Evolutionary conservation across 2,888 invertebrate species (phyloP).

Genomic region (Sesia bembeciformis): DNA sequence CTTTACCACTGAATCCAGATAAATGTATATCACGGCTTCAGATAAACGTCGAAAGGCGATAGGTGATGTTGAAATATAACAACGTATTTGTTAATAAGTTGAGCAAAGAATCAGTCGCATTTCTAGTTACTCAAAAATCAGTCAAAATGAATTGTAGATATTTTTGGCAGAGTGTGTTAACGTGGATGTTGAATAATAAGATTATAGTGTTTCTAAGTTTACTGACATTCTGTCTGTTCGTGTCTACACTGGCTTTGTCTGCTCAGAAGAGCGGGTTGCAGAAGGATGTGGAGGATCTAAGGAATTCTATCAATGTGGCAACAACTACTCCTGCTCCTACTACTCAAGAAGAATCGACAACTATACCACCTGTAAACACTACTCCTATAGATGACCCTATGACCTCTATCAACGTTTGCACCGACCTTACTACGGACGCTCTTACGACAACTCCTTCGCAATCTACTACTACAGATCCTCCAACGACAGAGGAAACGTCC

Average conservation of each 20-base stretch:
- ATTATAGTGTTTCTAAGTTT: slow-evolving; percentile 45
- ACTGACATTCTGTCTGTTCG: slow-evolving; percentile 47
- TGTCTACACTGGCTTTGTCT: slow-evolving; percentile 45
- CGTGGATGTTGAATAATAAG: slow-evolving; percentile 57
- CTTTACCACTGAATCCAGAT: neutral
- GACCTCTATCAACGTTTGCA: neutral
- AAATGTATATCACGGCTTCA: slow-evolving; percentile 1
- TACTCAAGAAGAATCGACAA: neutral
- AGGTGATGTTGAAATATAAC: neutral
- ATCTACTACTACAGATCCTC: neutral
- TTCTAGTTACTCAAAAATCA: slow-evolving; percentile 4
- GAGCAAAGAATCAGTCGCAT: neutral
- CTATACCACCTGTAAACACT: neutral
- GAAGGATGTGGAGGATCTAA: slow-evolving; percentile 25
- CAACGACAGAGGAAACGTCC: neutral
- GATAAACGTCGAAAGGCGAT: slow-evolving; percentile 5
- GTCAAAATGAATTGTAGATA: slow-evolving; percentile 33
- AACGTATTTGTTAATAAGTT: slow-evolving; percentile 1
- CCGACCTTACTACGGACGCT: neutral
- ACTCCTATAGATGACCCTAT: slow-evolving; percentile 3
- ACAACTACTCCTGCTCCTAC: neutral
- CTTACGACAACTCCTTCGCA: neutral
- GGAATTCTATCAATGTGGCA: neutral
- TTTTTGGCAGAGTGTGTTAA: slow-evolving; percentile 33
- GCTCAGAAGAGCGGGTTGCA: slow-evolving; percentile 39